These are phyloP conservation scores for Cryptocephalus primarius DNA, from an alignment of 2,888 invertebrate genomes.

Conservation along the genomic window DNA sequence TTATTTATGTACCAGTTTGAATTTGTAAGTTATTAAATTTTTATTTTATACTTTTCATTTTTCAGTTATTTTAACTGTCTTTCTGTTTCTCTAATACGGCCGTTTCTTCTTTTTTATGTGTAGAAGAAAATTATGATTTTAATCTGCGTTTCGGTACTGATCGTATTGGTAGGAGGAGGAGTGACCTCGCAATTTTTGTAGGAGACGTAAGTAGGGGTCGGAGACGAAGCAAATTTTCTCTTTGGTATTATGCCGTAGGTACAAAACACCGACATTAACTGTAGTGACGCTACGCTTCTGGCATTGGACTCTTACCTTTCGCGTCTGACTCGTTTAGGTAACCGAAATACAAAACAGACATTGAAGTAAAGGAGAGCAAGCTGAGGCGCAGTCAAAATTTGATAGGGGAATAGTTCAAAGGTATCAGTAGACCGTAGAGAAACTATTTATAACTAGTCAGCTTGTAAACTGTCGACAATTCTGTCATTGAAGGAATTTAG, in stretches of 20 bases:
- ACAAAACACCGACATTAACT: not conserved
- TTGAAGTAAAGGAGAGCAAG: no score
- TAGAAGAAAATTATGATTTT: constrained; percentile 87
- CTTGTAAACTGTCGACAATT: no score
- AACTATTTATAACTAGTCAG: no score
- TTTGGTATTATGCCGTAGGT: not conserved
- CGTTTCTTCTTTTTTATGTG: constrained; percentile 12
- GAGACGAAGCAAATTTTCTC: not conserved
- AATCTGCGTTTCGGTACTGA: constrained; percentile 73
- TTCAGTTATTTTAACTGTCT: constrained; percentile 8
- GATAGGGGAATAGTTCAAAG: no score
- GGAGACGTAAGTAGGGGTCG: constrained; percentile 6
- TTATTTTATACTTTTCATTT: constrained; percentile 11
- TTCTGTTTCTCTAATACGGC: constrained; percentile 5
- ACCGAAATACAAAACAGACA: no score
- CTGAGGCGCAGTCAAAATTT: no score
- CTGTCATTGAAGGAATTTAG: no score
- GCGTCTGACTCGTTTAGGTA: no score
- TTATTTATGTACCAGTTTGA: constrained; percentile 12
- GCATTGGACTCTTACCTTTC: no score
- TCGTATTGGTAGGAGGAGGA: constrained; percentile 12
- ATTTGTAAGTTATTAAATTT: constrained; percentile 19
- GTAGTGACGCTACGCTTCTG: not conserved
- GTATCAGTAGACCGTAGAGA: no score
- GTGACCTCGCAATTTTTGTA: constrained; percentile 4